Evolutionary conservation across 1,140 invertebrate genomes (phyloP), one percentile per base, ranked within the genome.

Genomic region (Riptortus pedestris): DNA sequence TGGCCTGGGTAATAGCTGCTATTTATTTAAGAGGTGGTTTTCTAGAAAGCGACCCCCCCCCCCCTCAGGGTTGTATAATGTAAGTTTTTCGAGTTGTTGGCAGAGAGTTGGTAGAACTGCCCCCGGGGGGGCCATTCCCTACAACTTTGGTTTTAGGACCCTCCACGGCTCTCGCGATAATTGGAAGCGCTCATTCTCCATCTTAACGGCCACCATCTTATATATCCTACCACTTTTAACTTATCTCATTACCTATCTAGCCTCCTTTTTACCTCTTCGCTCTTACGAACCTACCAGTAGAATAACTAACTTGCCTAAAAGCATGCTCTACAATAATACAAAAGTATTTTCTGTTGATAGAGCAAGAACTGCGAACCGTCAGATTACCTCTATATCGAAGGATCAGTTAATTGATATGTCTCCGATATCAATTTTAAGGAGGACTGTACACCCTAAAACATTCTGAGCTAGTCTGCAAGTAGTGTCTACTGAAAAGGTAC

Each of bases 11-110:
- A 66, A 66, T 66, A 66, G 65, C 24, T 28, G 61, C 65, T 66
- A 66, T 66, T 66, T 66, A 66, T 66, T 66, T 66, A 66, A 66
- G 65, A 66, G 65, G 65, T 61, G 65, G 65, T 66, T 66, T 66
- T 66, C 65, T 66, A 63, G 62, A 66, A 66, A 66, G 66, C 31
- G 66, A 60, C 16, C 22, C 63, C 51, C 26, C 65, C 14, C 31
- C 14, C 31, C 31, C 14, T 14, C 5, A 14, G 31, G 31, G 5
- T 38, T 38, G 31, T 63, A 60, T 66, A 66, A 66, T 62, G 65
- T 66, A 66, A 66, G 65, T 66, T 66, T 66, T 66, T 66, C 65
- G 38, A 64, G 62, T 60, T 64, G 61, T n/a, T 16, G 51, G 20
- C 26, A 26, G 26, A 38, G 45, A n/a, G 24, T 20, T 5, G 61